These are phyloP conservation scores for Helicoverpa assulta DNA, from an alignment of 2,888 invertebrate species.

Conservation along the genomic window DNA sequence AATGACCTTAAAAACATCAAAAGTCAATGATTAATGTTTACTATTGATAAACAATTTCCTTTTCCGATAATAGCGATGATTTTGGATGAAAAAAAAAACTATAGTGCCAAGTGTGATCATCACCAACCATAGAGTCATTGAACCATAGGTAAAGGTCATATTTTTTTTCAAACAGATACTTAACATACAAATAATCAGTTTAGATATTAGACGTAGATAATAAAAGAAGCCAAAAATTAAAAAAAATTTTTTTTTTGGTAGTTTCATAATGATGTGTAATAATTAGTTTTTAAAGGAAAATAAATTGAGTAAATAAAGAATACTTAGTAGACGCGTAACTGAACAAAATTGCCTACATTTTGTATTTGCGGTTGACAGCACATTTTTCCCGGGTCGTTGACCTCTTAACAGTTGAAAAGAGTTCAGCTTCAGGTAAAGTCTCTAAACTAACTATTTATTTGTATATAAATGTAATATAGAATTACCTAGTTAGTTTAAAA, in stretches of 20 bases:
- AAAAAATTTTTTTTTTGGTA: background rate
- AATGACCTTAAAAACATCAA: slow-evolving; percentile 10
- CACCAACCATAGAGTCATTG: slow-evolving; percentile 31
- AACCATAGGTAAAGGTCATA: slow-evolving; percentile 31
- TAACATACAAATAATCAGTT: background rate
- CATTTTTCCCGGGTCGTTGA: slow-evolving; percentile 84
- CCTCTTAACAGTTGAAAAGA: slow-evolving; percentile 72
- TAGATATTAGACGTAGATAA: background rate
- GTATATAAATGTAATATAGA: background rate
- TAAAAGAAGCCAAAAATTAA: background rate
- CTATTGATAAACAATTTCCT: slow-evolving; percentile 17
- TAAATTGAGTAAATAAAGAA: slow-evolving; percentile 44
- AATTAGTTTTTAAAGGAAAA: slow-evolving; percentile 31
- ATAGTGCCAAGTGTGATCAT: background rate
- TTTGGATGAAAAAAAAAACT: background rate
- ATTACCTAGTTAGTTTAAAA: no score
- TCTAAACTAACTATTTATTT: slow-evolving; percentile 31
- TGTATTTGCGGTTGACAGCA: slow-evolving; percentile 75
- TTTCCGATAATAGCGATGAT: slow-evolving; percentile 7
- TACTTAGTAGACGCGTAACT: slow-evolving; percentile 44
- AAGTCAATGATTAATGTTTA: slow-evolving; percentile 25
- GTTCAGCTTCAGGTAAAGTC: slow-evolving; percentile 53
- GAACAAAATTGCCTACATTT: slow-evolving; percentile 60
- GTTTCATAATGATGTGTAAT: slow-evolving; percentile 7
- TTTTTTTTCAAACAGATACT: slow-evolving; percentile 10